Evolutionary conservation across 2,113 vertebrate genomes (phyloP).

Genomic region (Nothoprocta pentlandii): DNA sequence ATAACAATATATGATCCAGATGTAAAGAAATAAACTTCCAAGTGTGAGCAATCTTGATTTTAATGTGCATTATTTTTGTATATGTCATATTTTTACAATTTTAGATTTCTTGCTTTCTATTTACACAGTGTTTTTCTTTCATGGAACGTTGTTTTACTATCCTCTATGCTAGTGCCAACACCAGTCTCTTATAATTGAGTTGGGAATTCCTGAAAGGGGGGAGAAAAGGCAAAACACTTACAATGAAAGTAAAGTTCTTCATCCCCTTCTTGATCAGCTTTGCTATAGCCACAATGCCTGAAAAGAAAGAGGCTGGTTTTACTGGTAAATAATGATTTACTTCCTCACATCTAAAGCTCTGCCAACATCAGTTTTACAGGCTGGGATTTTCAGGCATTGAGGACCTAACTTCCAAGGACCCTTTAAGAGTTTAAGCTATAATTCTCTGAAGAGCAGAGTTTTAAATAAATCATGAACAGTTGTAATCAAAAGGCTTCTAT

Average conservation of each 20-base stretch:
- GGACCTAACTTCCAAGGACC: conserved; percentile 27
- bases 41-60: conserved; percentile 33
- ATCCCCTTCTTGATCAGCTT: conserved; percentile 98
- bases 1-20: conserved; percentile 21
- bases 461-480: conserved; percentile 62
- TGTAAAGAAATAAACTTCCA: conserved; percentile 52
- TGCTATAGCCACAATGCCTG: conserved; percentile 98
- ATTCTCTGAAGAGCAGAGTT: conserved; percentile 38
- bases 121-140: conserved; percentile 33
- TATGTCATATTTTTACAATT: conserved; percentile 46
- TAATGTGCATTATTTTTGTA: conserved; percentile 40
- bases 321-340: conserved; percentile 24
- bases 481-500: conserved; percentile 26
- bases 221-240: conserved; percentile 88
- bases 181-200: conserved; percentile 26
- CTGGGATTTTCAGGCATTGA: conserved; percentile 28
- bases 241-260: conserved; percentile 99
- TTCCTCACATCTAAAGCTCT: background rate
- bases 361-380: conserved; percentile 19
- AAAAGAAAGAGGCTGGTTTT: conserved; percentile 37
- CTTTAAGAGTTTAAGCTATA: conserved; percentile 42
- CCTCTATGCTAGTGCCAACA: conserved; percentile 16
- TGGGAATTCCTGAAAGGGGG: conserved; percentile 14
- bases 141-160: conserved; percentile 37
- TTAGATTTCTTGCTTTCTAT: conserved; percentile 37